Evolutionary conservation across 2,113 vertebrate species (phyloP).

Genomic region (Dipodomys merriami): DNA sequence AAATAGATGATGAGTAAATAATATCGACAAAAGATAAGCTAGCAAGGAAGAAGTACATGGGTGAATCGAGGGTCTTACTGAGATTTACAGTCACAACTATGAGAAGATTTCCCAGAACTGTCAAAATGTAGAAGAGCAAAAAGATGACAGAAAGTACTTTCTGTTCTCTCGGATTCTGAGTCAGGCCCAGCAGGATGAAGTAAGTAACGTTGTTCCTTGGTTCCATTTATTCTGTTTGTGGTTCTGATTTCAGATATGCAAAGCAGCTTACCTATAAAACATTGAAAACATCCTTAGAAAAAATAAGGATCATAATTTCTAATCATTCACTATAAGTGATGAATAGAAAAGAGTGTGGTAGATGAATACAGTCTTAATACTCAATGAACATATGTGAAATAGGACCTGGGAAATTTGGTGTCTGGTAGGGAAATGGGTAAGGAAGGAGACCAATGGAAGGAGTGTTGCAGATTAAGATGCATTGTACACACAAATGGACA

Average conservation of each 20-base stretch:
- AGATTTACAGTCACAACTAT: slow-evolving; percentile 46
- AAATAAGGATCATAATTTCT: neutral
- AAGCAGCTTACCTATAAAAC: neutral
- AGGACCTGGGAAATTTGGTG: too few relatives aligned
- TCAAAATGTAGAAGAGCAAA: slow-evolving; percentile 56
- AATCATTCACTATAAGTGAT: neutral
- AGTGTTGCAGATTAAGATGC: too few relatives aligned
- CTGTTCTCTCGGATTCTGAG: slow-evolving; percentile 30
- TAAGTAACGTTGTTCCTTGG: slow-evolving; percentile 29
- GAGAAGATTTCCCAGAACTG: slow-evolving; percentile 50
- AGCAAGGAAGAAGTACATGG: slow-evolving; percentile 70
- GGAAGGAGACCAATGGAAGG: too few relatives aligned
- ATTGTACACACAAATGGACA: too few relatives aligned
- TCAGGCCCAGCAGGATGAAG: slow-evolving; percentile 73
- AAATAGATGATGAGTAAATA: slow-evolving; percentile 6
- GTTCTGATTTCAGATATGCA: neutral
- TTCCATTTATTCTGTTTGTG: neutral
- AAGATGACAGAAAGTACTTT: slow-evolving; percentile 50
- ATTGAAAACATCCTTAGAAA: neutral
- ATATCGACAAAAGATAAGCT: slow-evolving; percentile 60
- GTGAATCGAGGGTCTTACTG: slow-evolving; percentile 36
- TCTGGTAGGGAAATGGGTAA: too few relatives aligned
- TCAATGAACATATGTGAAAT: neutral
- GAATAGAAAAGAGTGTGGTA: too few relatives aligned
- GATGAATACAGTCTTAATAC: too few relatives aligned